Evolutionary conservation across 2,113 vertebrate species (phyloP).

Genomic region (Amblyopsis rosae): DNA sequence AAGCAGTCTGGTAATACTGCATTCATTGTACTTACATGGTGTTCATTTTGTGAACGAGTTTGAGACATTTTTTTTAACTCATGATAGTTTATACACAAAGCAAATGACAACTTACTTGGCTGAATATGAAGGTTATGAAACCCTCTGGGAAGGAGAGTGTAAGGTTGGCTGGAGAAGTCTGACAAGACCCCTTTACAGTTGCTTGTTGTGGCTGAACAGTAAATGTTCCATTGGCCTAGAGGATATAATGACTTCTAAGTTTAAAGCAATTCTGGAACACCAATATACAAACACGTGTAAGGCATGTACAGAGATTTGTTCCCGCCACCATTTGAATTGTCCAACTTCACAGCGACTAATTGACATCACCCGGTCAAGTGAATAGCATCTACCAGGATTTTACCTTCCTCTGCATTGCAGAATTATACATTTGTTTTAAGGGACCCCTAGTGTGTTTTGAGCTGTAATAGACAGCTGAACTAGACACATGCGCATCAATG

Average conservation of each 20-base stretch:
- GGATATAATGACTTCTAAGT: not conserved
- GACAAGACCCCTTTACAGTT: conserved; percentile 1
- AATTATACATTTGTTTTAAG: too few relatives aligned
- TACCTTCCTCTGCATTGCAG: too few relatives aligned
- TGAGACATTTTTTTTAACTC: not conserved
- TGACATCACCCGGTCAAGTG: too few relatives aligned
- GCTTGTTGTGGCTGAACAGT: conserved; percentile 48
- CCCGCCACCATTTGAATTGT: too few relatives aligned
- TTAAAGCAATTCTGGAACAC: not conserved
- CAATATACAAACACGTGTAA: too few relatives aligned
- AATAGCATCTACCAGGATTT: too few relatives aligned
- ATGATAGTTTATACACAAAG: too few relatives aligned
- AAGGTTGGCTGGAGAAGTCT: not conserved
- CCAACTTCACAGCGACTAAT: too few relatives aligned
- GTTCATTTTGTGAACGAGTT: not conserved
- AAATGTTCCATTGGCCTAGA: conserved; percentile 54
- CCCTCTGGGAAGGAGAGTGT: conserved; percentile 49
- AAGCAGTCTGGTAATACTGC: not conserved
- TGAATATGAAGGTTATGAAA: conserved; percentile 53
- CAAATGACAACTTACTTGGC: conserved; percentile 53
- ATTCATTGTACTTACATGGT: not conserved
- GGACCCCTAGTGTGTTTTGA: too few relatives aligned
- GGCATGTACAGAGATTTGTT: too few relatives aligned
- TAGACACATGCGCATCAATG: too few relatives aligned
- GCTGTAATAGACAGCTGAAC: too few relatives aligned